Percentiles rank a stretch among this genome's conserved stretches.
phyloP scores from a whole-genome alignment of 2,888 invertebrate species.

The Bombylius major region DNA sequence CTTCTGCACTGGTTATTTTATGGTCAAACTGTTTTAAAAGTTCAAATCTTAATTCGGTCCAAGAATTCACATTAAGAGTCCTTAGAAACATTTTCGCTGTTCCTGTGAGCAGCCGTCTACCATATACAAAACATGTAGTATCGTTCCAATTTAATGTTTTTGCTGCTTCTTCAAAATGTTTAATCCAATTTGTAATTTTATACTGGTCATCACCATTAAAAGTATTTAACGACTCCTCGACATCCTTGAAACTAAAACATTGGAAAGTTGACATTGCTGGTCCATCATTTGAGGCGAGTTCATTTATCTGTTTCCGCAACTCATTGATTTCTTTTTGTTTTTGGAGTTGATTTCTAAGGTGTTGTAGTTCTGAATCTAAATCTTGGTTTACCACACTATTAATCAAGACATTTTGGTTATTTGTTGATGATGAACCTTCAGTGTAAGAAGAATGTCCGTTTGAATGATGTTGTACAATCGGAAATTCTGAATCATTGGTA shows the following conservation, averaged over 20 bases:
- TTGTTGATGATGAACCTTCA: too few relatives aligned
- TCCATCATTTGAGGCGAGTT: neutral
- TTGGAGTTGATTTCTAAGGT: neutral
- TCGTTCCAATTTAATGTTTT: too few relatives aligned
- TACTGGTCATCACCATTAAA: constrained; percentile 1
- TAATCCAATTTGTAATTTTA: neutral
- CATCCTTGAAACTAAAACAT: neutral
- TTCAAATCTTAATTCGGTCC: neutral
- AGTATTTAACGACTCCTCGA: neutral
- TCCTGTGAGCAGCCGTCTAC: neutral
- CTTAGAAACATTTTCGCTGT: neutral
- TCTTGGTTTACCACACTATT: neutral
- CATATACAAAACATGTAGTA: too few relatives aligned
- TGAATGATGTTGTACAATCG: too few relatives aligned
- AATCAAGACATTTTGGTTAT: too few relatives aligned
- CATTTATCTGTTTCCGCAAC: neutral
- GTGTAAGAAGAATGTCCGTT: too few relatives aligned
- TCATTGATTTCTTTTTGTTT: neutral
- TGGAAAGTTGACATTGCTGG: neutral
- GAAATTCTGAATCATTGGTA: too few relatives aligned
- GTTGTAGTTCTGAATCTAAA: neutral
- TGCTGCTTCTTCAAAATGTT: neutral
- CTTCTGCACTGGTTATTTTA: neutral
- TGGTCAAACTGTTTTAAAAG: neutral
- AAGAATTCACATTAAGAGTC: neutral